Evolutionary conservation across 2,888 invertebrate species (phyloP), one percentile per base, ranked within the genome.

Genomic region (Halocaridina rubra): DNA sequence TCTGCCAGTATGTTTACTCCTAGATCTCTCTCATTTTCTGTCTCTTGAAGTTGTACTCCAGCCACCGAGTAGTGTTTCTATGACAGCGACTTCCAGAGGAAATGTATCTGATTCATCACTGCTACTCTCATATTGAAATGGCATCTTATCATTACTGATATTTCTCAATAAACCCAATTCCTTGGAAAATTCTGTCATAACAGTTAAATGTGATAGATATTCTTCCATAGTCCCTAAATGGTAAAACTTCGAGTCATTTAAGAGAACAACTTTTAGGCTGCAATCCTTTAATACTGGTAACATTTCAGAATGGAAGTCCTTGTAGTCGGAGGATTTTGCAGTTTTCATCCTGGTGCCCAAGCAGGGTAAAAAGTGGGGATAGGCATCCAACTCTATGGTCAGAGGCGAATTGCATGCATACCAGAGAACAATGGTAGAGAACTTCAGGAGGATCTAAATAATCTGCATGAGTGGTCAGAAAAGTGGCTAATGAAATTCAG

Each of bases 361-460:
- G 2, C 91, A 90, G 77, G 91, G 91, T 16, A 92, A 89, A 88
- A 92, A 91, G 88, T 92, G 92, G 0, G 91, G 91, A 89, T 92
- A 92, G 10, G 91, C 91, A 89, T 91, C 91, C 75, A 92, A 90
- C 89, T 92, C 92, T 89, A 91, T 90, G 8, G 88, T 88, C 13
- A 92, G 81, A 4, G 90, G 90, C 7, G 89, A 89, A 77, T 90
- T 88, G 3, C 71, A 72, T 8, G 27, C 72, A 80, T 90, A 90
- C 85, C 91, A 91, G 2, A 89, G 79, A 2, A 91, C 82, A 32
- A 92, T n/a, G n/a, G n/a, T n/a, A n/a, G n/a, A n/a, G n/a, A n/a
- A n/a, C n/a, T n/a, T n/a, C n/a, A n/a, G n/a, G n/a, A n/a, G n/a
- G n/a, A n/a, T n/a, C n/a, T n/a, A n/a, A n/a, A n/a, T n/a, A n/a